Evolutionary conservation across 1,140 invertebrate genomes (phyloP), one percentile per base, ranked within the genome.

Genomic region (Glossosoma conforme): DNA sequence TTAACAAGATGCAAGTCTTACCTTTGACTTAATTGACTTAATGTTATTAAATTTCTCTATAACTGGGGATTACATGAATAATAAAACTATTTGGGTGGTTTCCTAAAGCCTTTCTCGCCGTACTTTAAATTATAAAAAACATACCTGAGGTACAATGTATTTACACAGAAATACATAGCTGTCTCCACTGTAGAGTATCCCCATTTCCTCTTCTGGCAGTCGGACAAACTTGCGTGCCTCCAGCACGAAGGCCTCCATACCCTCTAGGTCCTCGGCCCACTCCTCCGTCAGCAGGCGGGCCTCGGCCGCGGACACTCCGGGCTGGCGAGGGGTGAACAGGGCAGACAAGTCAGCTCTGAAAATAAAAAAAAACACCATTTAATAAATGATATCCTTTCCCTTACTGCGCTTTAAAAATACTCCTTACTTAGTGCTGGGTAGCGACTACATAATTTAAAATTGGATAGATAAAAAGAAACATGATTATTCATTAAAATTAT

Each of bases 121-220:
- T 28, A 28, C 6, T 9, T 10, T 9, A 36, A 36, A 36, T 6
- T 10, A 9, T 9, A 36, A 13, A 25, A 2, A n/a, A 9, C 30
- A 38, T 43, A 71, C 71, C 61, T 78, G 74, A 1, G 80, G 89
- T 58, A 97, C 83, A 80, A 93, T 91, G 70, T 98, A 98, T 62
- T 92, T 83, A 68, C 95, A 99, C 1, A 99, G 76, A 69, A 99
- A 98, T 10, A 99, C 96, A 65, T 99, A 99, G 70, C 95, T 98
- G 69, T 99, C 96, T 58, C 84, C 84, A 49, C 88, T 93, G 69
- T 97, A 88, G 74, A 99, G 99, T 57, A 82, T 81, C 60, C 93
- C 95, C 17, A 95, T 74, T 75, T 99, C 97, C 66, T 95, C 84
- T 69, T 97, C 91, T 0, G 96, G 96, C 38, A 99, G 74, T 11